Evolutionary conservation across 2,888 invertebrate genomes (phyloP), one percentile per base, ranked within the genome.

Genomic region (Tortricodes alternella): DNA sequence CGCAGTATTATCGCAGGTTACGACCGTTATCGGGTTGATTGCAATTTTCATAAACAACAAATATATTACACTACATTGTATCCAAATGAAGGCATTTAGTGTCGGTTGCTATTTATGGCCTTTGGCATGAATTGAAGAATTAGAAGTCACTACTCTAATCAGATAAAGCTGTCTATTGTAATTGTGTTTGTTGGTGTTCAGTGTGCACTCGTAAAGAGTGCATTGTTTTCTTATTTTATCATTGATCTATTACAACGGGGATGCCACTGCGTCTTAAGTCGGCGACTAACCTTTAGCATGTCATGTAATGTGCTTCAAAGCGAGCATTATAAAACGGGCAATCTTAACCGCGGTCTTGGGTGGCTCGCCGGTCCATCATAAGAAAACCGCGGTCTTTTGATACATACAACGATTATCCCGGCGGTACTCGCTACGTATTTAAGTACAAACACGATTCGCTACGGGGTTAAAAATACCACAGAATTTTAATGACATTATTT

Each of bases 131-230:
- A 63, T 77, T 80, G 67, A 65, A 62, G 65, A 79, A 71, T 29
- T 69, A 75, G 71, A 77, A 73, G 74, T 76, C 74, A 73, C 64
- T 65, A 80, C 80, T 39, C 52, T 85, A 86, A 85, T 85, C 70
- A 66, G 74, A 75, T 80, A 71, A 74, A 66, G 74, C 76, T 78
- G 58, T 57, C 53, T 53, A 55, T 50, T 46, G 44, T 19, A 49
- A 39, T 46, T 43, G 49, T 78, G 82, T 88, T 84, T 88, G 85
- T 86, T 87, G 89, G 89, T 89, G 88, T 89, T 88, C 86, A 82
- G 89, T 88, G 89, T 89, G 86, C 86, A 79, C 80, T 79, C 76
- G 71, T 71, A 59, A 64, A 59, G 72, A 72, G 66, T 74, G 67
- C 63, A 67, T 69, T 77, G 80, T 74, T 73, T 74, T 72, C 70